Evolutionary conservation across 2,797 vertebrate genomes (phyloP).

Genomic region (Lacerta bilineata): DNA sequence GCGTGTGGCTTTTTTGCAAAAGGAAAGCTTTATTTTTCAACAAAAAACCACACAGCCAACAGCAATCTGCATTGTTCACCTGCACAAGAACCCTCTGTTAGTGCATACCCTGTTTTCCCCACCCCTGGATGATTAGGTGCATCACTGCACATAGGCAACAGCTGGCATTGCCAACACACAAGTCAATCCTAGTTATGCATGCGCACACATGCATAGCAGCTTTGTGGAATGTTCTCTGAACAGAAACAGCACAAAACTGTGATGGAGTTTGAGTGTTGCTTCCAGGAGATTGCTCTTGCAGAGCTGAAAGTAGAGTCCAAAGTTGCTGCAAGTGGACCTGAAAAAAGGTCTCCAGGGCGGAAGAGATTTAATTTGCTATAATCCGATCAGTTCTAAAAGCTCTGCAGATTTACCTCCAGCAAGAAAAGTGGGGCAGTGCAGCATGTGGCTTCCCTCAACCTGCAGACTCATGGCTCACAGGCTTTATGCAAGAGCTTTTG

Average conservation of each 20-base stretch:
- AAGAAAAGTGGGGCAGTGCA: slow-evolving; percentile 35
- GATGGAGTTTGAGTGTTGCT: background rate
- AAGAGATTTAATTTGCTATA: slow-evolving; percentile 43
- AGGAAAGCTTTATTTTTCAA: background rate
- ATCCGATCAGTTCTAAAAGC: slow-evolving; percentile 43
- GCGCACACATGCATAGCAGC: background rate
- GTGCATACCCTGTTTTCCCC: background rate
- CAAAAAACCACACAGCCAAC: slow-evolving; percentile 9
- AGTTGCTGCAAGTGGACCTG: slow-evolving; percentile 8
- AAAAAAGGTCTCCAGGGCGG: background rate
- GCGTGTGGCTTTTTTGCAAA: slow-evolving; percentile 4
- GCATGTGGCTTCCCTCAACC: slow-evolving; percentile 6
- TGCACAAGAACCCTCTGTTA: background rate
- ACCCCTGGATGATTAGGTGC: background rate
- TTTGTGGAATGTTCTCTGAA: slow-evolving; percentile 24
- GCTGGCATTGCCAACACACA: background rate
- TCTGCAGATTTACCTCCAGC: slow-evolving; percentile 40
- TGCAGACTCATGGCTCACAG: slow-evolving; percentile 31
- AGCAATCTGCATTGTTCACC: background rate
- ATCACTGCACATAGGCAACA: background rate
- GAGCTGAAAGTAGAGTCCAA: slow-evolving; percentile 9
- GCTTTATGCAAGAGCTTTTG: slow-evolving; percentile 30
- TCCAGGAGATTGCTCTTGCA: slow-evolving; percentile 10
- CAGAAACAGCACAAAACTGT: slow-evolving; percentile 21
- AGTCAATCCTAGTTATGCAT: slow-evolving; percentile 8